phyloP scores from a whole-genome alignment of 2,888 invertebrate species.

The Panorpa germanica region DNA sequence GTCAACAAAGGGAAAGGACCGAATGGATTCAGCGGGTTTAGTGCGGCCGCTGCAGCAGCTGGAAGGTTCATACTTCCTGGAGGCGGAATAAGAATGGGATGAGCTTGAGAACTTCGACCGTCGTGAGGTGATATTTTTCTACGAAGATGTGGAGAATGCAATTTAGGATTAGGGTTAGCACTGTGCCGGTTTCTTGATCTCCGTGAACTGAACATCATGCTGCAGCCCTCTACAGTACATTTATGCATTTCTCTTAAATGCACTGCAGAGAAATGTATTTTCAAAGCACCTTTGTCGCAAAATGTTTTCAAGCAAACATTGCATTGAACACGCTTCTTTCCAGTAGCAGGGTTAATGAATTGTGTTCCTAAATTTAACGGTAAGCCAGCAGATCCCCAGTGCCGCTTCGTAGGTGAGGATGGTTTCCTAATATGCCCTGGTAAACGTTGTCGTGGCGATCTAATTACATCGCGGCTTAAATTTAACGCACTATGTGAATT shows the following conservation, averaged over 20 bases:
- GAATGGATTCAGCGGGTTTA: slow-evolving; percentile 56
- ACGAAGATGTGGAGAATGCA: slow-evolving; percentile 87
- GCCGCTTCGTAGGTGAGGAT: slow-evolving; percentile 57
- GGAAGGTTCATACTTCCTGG: slow-evolving; percentile 25
- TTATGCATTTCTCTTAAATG: slow-evolving; percentile 99
- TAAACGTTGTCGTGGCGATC: slow-evolving; percentile 19
- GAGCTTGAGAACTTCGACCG: slow-evolving; percentile 74
- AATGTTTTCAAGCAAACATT: slow-evolving; percentile 97
- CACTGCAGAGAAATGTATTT: slow-evolving; percentile 98
- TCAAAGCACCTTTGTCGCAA: slow-evolving; percentile 98
- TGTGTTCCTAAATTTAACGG: slow-evolving; percentile 74
- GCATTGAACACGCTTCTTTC: slow-evolving; percentile 94
- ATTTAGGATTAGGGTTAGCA: slow-evolving; percentile 94
- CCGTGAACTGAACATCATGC: slow-evolving; percentile 97
- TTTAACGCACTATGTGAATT: slow-evolving; percentile 42
- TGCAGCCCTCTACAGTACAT: slow-evolving; percentile 96
- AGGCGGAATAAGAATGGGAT: slow-evolving; percentile 60
- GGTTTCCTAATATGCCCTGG: slow-evolving; percentile 38
- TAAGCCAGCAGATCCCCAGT: slow-evolving; percentile 56
- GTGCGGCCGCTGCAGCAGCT: slow-evolving; percentile 40
- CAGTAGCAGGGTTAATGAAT: slow-evolving; percentile 81
- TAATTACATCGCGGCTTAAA: slow-evolving; percentile 31
- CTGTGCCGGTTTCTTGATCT: slow-evolving; percentile 91
- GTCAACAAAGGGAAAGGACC: slow-evolving; percentile 62
- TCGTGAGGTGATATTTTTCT: slow-evolving; percentile 90